These are phyloP conservation scores for Diachrysia chrysitis DNA, from an alignment of 2,888 invertebrate species.

Conservation along the genomic window DNA sequence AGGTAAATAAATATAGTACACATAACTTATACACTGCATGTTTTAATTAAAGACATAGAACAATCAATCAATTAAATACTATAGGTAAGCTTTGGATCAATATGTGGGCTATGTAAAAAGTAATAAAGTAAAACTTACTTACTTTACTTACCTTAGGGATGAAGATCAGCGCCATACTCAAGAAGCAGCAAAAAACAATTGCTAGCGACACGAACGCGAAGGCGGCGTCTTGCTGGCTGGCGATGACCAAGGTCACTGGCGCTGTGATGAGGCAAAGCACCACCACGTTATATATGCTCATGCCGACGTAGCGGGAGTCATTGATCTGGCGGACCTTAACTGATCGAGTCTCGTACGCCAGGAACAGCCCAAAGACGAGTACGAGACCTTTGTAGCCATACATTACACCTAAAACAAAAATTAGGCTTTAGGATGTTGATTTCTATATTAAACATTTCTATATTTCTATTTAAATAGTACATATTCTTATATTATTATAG, in stretches of 20 bases:
- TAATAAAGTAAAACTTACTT: not conserved
- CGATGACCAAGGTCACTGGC: constrained; percentile 98
- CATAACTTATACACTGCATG: no score
- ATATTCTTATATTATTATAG: no score
- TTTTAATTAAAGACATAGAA: no score
- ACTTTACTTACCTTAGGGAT: constrained; percentile 95
- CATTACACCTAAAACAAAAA: constrained; percentile 92
- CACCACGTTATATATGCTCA: constrained; percentile 99
- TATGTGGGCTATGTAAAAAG: not conserved
- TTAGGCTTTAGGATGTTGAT: not conserved
- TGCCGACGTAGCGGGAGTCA: constrained; percentile 99
- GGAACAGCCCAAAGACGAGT: constrained; percentile 98
- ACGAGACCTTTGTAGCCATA: constrained; percentile 99
- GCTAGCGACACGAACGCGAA: constrained; percentile 99
- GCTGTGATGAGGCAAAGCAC: constrained; percentile 99
- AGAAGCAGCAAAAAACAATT: constrained; percentile 99
- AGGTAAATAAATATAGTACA: no score
- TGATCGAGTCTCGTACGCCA: constrained; percentile 99
- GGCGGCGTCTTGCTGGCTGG: constrained; percentile 98
- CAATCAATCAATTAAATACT: not conserved
- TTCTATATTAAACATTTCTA: not conserved
- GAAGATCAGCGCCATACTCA: constrained; percentile 99
- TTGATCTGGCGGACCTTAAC: constrained; percentile 99
- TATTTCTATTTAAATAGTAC: no score
- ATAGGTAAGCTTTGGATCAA: not conserved